Conservation (phyloP, 2,888 invertebrate genomes). For the Unio delphinus region DNA sequence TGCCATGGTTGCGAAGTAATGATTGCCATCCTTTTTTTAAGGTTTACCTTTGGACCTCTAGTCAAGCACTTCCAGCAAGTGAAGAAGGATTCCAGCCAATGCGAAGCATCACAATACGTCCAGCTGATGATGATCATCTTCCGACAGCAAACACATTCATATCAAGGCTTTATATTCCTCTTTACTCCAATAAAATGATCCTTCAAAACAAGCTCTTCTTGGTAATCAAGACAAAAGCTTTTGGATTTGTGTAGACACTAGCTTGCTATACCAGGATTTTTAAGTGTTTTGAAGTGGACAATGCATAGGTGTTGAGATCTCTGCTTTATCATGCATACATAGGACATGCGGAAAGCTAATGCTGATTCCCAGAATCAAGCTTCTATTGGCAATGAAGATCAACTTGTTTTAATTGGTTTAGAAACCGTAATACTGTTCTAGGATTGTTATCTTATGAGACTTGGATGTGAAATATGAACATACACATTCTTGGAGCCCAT, state of each 20-base stretch:
- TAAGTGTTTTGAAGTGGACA: no score
- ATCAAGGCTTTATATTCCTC: conserved; percentile 97
- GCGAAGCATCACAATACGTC: conserved; percentile 97
- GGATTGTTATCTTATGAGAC: no score
- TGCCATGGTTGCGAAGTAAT: background rate
- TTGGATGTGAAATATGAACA: no score
- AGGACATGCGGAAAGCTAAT: no score
- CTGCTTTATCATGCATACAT: no score
- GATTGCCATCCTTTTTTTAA: conserved; percentile 72
- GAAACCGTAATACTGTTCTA: background rate
- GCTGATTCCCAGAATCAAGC: background rate
- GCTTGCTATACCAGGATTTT: background rate
- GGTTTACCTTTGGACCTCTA: conserved; percentile 99
- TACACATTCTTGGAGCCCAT: no score
- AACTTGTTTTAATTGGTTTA: background rate
- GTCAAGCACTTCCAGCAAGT: conserved; percentile 97
- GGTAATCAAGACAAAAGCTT: conserved; percentile 99
- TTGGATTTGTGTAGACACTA: conserved; percentile 87
- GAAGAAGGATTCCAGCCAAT: conserved; percentile 99
- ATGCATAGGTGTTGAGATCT: no score
- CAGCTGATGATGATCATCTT: conserved; percentile 96
- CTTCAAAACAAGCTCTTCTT: conserved; percentile 94
- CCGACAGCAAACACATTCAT: conserved; percentile 99
- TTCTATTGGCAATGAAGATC: background rate
- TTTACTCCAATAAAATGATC: conserved; percentile 87